A percentile compares a stretch with the other conserved stretches of the same genome.
These are phyloP conservation scores for Campylomormyrus numenius DNA, from an alignment of 2,113 vertebrate species.

Conservation along the genomic window DNA sequence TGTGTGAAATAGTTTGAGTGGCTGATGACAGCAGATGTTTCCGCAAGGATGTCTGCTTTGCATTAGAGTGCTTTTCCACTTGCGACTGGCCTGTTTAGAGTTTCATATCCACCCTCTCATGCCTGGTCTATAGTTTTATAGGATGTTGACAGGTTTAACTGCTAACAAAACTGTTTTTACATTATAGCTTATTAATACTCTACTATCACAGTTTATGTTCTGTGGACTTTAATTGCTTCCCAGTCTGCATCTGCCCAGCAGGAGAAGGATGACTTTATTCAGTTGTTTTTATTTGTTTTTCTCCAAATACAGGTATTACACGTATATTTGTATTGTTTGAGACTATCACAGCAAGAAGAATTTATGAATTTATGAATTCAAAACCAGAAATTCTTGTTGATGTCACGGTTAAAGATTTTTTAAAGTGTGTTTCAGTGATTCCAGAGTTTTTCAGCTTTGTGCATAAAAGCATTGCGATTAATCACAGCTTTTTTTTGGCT, in stretches of 20 bases:
- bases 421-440: background rate
- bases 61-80: conserved; percentile 38
- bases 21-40: conserved; percentile 14
- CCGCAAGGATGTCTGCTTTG: conserved; percentile 19
- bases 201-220: background rate
- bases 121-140: conserved; percentile 33
- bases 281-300: background rate
- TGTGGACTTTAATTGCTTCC: background rate
- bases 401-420: background rate
- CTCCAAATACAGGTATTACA: background rate
- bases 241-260: background rate
- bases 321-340: background rate
- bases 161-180: background rate
- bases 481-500: background rate
- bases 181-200: background rate
- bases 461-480: background rate
- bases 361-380: background rate
- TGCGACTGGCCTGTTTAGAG: conserved; percentile 22
- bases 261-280: background rate
- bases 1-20: conserved; percentile 11
- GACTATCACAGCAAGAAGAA: background rate
- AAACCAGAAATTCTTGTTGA: background rate
- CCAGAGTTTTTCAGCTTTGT: background rate
- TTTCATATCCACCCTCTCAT: conserved; percentile 39
- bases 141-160: conserved; percentile 43